Conservation (phyloP, 2,113 vertebrate genomes). For the Vidua macroura region DNA sequence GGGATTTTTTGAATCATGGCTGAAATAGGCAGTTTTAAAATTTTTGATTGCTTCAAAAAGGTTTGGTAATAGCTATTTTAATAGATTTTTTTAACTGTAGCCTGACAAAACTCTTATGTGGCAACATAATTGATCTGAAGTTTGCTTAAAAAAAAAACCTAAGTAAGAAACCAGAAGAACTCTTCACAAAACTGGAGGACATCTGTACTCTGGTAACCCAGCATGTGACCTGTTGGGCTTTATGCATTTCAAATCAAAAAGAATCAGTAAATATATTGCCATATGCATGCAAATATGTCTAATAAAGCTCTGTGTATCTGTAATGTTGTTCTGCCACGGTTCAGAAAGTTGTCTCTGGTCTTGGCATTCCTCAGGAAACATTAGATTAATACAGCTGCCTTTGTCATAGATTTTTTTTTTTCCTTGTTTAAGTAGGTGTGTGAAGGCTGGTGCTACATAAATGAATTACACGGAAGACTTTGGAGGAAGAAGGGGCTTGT, state of each 20-base stretch:
- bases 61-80: neutral
- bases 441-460: conserved; percentile 44
- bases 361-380: conserved; percentile 56
- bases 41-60: neutral
- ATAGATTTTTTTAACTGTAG: neutral
- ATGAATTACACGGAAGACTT: conserved; percentile 56
- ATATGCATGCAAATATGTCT: neutral
- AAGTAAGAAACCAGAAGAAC: neutral
- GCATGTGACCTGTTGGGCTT: neutral
- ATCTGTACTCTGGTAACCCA: neutral
- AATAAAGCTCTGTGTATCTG: neutral
- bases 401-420: conserved; percentile 4
- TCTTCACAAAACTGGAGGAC: neutral
- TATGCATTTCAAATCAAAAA: neutral
- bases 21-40: neutral
- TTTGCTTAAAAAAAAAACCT: neutral
- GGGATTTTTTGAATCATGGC: neutral
- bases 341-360: conserved; percentile 50
- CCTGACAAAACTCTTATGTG: neutral
- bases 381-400: conserved; percentile 49
- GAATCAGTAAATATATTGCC: neutral
- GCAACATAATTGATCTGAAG: neutral
- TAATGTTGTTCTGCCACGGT: conserved; percentile 26
- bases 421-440: conserved; percentile 42
- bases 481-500: conserved; percentile 48